Percentiles rank a stretch among this genome's conserved stretches.
Conservation (phyloP, 2,797 vertebrate species). For the Phataginus tetradactyla region DNA sequence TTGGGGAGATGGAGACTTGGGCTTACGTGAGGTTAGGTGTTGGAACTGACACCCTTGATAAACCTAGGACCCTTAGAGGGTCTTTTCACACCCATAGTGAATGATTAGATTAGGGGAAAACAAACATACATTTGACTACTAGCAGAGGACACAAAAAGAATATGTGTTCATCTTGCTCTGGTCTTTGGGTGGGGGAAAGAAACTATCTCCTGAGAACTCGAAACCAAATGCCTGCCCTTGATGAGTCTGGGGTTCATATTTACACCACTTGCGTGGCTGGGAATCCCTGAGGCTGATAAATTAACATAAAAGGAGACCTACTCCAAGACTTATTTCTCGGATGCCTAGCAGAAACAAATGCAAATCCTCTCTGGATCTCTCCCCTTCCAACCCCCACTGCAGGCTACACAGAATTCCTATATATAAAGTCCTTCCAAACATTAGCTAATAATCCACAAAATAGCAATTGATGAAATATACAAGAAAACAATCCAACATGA, state of each 20-base stretch:
- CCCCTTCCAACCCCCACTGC: not conserved
- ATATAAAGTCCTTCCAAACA: not conserved
- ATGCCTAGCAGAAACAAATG: not conserved
- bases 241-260: not conserved
- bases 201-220: slow-evolving; percentile 6
- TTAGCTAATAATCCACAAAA: not conserved
- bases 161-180: not conserved
- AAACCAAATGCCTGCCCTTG: not conserved
- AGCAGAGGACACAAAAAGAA: not conserved
- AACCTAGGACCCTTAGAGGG: not conserved
- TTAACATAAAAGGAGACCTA: not conserved
- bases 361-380: not conserved
- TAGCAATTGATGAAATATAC: not conserved
- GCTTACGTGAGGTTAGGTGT: not conserved
- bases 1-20: not conserved
- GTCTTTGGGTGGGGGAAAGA: not conserved
- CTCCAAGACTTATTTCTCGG: not conserved
- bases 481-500: not conserved
- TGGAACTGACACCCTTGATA: not conserved
- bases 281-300: not conserved
- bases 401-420: not conserved
- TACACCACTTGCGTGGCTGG: not conserved
- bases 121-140: not conserved
- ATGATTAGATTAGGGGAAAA: not conserved
- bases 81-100: not conserved